These are phyloP conservation scores for Cathartes aura DNA, from an alignment of 2,113 vertebrate species.

Conservation along the genomic window DNA sequence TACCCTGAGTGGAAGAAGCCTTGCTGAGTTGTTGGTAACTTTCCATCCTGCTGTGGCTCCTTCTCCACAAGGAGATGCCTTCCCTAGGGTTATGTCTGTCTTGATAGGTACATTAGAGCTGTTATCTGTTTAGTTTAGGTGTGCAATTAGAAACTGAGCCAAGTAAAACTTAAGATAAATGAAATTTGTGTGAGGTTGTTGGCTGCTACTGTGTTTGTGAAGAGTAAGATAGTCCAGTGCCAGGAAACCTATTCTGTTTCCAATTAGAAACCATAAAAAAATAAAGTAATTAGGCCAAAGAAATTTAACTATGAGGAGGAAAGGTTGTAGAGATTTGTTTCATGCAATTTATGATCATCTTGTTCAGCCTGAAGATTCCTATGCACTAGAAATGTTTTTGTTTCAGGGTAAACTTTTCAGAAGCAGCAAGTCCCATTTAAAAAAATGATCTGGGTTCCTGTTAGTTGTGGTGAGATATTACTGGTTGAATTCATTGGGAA, in stretches of 20 bases:
- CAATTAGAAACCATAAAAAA: conserved; percentile 61
- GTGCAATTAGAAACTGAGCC: conserved; percentile 52
- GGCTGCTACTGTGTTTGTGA: conserved; percentile 44
- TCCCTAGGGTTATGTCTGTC: not conserved
- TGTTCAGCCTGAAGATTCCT: not conserved
- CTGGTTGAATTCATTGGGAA: not conserved
- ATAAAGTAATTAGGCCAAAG: conserved; percentile 47
- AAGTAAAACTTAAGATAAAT: conserved; percentile 55
- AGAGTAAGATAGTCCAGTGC: conserved; percentile 46
- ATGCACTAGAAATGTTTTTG: not conserved
- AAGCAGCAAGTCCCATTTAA: not conserved
- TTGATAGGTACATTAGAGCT: conserved; percentile 41
- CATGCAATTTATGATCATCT: not conserved
- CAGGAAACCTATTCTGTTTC: conserved; percentile 71
- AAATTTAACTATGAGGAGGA: conserved; percentile 53
- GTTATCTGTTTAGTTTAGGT: conserved; percentile 53
- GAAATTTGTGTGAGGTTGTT: conserved; percentile 46
- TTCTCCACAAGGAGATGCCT: not conserved
- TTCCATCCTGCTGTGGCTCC: not conserved
- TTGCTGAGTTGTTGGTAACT: not conserved
- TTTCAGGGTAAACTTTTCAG: not conserved
- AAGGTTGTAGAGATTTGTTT: not conserved
- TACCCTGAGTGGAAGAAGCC: not conserved
- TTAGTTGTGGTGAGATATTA: not conserved
- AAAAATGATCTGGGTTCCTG: not conserved